Evolutionary conservation across 2,113 vertebrate species (phyloP).

Genomic region (Oxyruncus cristatus): DNA sequence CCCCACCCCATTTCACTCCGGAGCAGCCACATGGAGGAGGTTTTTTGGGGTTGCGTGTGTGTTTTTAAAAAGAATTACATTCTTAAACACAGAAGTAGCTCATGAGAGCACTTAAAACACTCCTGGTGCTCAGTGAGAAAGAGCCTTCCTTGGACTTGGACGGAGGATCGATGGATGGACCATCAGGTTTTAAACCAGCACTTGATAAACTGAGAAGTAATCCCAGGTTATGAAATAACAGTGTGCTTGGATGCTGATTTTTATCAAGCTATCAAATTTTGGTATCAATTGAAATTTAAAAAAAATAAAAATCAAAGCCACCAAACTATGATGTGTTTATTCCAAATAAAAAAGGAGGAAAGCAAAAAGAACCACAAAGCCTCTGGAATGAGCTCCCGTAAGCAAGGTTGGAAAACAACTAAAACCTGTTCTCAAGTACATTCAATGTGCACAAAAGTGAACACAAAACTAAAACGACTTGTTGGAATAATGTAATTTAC

Average conservation of each 20-base stretch:
- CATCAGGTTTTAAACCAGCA: not conserved
- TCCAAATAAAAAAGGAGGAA: not conserved
- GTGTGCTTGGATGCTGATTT: rapidly evolving
- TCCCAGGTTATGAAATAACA: not conserved
- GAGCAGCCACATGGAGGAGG: not conserved
- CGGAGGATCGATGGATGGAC: not conserved
- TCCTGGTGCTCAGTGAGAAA: not conserved
- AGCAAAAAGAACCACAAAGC: not conserved
- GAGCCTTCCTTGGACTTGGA: not conserved
- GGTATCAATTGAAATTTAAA: rapidly evolving
- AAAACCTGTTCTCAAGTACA: not conserved
- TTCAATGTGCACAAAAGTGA: rapidly evolving
- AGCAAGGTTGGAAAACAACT: not conserved
- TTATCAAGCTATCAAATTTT: not conserved
- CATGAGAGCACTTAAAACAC: not conserved
- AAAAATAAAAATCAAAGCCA: not conserved
- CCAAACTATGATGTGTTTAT: not conserved
- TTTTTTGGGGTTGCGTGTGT: too few relatives aligned
- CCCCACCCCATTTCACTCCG: not conserved
- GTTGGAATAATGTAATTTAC: not conserved
- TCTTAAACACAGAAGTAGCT: not conserved
- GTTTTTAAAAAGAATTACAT: not conserved
- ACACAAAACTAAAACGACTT: not conserved
- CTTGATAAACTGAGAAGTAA: not conserved
- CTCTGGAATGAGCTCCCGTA: rapidly evolving